phyloP scores from a whole-genome alignment of 2,113 vertebrate species.

The Terrapene triunguis region DNA sequence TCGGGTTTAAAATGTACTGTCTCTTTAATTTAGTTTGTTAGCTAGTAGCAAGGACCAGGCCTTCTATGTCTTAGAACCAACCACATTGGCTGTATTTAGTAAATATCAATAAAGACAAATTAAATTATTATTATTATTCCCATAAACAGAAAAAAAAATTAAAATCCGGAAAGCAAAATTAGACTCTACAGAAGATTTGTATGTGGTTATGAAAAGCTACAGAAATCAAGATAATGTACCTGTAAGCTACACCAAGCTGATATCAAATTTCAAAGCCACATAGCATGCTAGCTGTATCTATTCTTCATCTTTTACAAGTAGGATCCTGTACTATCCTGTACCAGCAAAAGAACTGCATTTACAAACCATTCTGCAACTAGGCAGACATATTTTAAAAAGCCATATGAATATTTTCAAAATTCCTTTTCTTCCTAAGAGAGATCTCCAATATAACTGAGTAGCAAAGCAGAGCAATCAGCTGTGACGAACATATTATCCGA shows the following conservation, averaged over 20 bases:
- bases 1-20: not conserved
- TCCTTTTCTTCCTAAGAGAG: not conserved
- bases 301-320: not conserved
- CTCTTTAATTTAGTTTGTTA: not conserved
- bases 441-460: fast-evolving
- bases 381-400: not conserved
- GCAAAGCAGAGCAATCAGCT: not conserved
- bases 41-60: not conserved
- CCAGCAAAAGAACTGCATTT: not conserved
- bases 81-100: not conserved
- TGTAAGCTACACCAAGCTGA: not conserved
- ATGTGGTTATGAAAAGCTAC: not conserved
- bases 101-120: not conserved
- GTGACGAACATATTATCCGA: not conserved
- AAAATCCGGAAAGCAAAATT: not conserved
- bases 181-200: not conserved
- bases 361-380: not conserved
- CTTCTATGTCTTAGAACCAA: not conserved
- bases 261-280: not conserved
- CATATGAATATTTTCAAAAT: fast-evolving
- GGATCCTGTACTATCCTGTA: not conserved
- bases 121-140: not conserved
- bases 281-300: not conserved
- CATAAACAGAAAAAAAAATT: not conserved
- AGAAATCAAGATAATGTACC: fast-evolving